Evolutionary conservation across 2,888 invertebrate genomes (phyloP).

Genomic region (Apocheima hispidaria): DNA sequence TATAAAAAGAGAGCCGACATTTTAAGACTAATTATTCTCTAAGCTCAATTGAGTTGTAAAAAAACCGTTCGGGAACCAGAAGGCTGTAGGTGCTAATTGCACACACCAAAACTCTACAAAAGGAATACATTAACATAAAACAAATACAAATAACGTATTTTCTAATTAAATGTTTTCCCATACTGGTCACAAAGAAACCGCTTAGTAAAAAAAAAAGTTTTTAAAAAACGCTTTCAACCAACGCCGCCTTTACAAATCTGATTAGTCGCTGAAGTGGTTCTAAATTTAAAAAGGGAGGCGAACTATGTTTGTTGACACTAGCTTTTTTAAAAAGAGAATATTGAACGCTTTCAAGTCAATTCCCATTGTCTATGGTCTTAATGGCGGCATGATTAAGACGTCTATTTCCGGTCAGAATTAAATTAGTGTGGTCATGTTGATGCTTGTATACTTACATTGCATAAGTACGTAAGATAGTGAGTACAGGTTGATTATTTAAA

Average conservation of each 20-base stretch:
- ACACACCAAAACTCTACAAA: conserved; percentile 71
- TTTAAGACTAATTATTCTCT: conserved; percentile 50
- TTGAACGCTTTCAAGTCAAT: conserved; percentile 73
- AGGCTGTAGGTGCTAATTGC: conserved; percentile 79
- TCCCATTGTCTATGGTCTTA: conserved; percentile 71
- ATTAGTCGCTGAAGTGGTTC: conserved; percentile 82
- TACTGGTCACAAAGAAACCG: conserved; percentile 74
- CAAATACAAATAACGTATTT: conserved; percentile 85
- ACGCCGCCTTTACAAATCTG: conserved; percentile 82
- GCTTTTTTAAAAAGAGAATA: conserved; percentile 42
- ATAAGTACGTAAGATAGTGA: not conserved
- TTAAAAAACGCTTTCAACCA: conserved; percentile 50
- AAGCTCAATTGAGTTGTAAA: conserved; percentile 76
- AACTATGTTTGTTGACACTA: conserved; percentile 72
- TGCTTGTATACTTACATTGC: conserved; percentile 1
- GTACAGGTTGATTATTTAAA: conserved; percentile 2
- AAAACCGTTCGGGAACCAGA: conserved; percentile 68
- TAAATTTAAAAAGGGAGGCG: conserved; percentile 77
- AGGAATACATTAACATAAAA: conserved; percentile 83
- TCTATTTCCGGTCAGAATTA: conserved; percentile 50
- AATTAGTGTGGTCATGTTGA: conserved; percentile 15
- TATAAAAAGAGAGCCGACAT: conserved; percentile 51
- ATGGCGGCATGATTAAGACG: conserved; percentile 74
- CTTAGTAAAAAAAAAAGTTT: conserved; percentile 52
- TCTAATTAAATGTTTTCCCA: conserved; percentile 86